A percentile compares a stretch with the other conserved stretches of the same genome.
These are phyloP conservation scores for Pandemis cinnamomeana DNA, from an alignment of 2,888 invertebrate species.

Conservation along the genomic window DNA sequence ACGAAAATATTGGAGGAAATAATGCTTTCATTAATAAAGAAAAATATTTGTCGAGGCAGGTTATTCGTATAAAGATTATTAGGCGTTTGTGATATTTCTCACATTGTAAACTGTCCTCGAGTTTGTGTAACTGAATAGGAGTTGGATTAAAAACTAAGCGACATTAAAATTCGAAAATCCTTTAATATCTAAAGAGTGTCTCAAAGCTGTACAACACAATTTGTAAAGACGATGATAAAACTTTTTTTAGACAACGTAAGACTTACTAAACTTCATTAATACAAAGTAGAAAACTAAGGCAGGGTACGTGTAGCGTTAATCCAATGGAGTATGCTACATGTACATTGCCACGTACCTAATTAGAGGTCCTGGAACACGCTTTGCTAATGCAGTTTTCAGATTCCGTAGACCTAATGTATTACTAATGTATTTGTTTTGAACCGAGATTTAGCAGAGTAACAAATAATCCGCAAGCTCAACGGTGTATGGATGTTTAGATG, in stretches of 20 bases:
- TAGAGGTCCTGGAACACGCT: background rate
- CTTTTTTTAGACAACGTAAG: background rate
- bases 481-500: too few relatives aligned
- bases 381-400: constrained; percentile 7
- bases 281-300: constrained; percentile 6
- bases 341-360: constrained; percentile 6
- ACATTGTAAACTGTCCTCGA: background rate
- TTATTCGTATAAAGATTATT: background rate
- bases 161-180: background rate
- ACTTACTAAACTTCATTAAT: constrained; percentile 7
- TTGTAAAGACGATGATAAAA: background rate
- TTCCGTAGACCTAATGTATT: background rate
- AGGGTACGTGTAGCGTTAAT: background rate
- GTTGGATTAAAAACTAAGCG: background rate
- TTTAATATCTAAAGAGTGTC: background rate
- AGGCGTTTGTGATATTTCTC: too few relatives aligned
- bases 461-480: too few relatives aligned
- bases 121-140: background rate
- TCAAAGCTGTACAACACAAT: constrained; percentile 1
- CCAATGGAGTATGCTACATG: constrained; percentile 4
- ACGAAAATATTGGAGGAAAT: background rate
- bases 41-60: constrained; percentile 9
- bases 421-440: too few relatives aligned
- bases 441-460: too few relatives aligned
- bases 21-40: background rate